A percentile compares a stretch with the other conserved stretches of the same genome.
Evolutionary conservation across 2,113 vertebrate genomes (phyloP).

Genomic region (Polyodon spathula): DNA sequence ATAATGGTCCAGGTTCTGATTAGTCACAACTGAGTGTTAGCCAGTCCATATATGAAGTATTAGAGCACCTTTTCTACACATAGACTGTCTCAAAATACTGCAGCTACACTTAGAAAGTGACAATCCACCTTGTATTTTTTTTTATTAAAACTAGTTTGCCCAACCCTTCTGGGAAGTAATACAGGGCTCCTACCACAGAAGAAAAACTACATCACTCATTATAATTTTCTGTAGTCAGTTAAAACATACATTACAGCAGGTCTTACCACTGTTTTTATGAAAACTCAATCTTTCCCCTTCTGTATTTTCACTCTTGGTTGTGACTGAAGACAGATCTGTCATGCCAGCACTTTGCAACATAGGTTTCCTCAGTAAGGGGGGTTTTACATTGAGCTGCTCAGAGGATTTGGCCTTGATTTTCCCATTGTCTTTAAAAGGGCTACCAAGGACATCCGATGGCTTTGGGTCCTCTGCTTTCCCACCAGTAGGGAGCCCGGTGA

Average conservation of each 20-base stretch:
- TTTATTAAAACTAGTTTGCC: too few species aligned
- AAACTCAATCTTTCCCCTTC: conserved; percentile 34
- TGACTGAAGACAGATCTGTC: conserved; percentile 14
- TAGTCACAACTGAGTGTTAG: too few species aligned
- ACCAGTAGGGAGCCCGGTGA: conserved; percentile 32
- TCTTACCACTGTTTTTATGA: conserved; percentile 62
- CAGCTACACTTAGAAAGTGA: too few species aligned
- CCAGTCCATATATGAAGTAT: too few species aligned
- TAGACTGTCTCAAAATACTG: too few species aligned
- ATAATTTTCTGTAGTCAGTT: too few species aligned
- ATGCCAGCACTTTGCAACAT: conserved; percentile 37
- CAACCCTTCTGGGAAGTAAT: too few species aligned
- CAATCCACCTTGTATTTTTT: too few species aligned
- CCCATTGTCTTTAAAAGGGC: conserved; percentile 34
- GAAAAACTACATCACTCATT: too few species aligned
- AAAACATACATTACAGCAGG: background rate
- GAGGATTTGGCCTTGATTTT: conserved; percentile 41
- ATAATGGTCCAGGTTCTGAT: too few species aligned
- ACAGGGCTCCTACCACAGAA: too few species aligned
- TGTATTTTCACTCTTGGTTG: conserved; percentile 34
- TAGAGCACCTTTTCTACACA: too few species aligned
- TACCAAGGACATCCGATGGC: background rate
- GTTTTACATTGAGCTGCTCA: conserved; percentile 51
- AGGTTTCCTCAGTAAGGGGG: conserved; percentile 50
- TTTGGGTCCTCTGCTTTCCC: conserved; percentile 32